phyloP scores from a whole-genome alignment of 2,888 invertebrate species.

The Smittia aterrima region DNA sequence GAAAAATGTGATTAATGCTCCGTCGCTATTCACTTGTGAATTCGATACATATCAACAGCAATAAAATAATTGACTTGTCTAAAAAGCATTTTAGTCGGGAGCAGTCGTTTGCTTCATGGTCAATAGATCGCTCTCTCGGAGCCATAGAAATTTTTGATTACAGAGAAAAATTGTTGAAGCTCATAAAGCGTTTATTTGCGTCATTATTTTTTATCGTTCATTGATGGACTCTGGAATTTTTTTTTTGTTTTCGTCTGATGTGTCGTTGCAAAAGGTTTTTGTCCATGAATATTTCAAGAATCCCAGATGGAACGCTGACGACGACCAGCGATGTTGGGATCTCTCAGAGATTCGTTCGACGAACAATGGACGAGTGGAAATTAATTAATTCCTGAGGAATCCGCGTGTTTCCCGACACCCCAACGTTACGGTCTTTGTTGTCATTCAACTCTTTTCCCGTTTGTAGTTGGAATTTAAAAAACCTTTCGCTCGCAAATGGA shows the following conservation, averaged over 20 bases:
- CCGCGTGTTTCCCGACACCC: neutral
- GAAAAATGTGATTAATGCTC: constrained; percentile 30
- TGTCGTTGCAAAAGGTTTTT: constrained; percentile 9
- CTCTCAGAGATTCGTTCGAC: neutral
- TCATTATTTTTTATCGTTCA: constrained; percentile 29
- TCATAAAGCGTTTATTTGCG: constrained; percentile 25
- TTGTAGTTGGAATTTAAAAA: neutral
- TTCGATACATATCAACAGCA: constrained; percentile 26
- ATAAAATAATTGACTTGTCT: constrained; percentile 40
- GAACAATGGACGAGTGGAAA: neutral
- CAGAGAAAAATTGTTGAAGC: neutral
- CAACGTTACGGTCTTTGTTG: neutral
- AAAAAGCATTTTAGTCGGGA: neutral
- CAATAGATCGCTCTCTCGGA: neutral
- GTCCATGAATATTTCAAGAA: neutral
- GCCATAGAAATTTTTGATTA: neutral
- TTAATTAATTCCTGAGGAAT: constrained; percentile 25
- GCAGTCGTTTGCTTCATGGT: neutral
- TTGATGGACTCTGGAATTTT: constrained; percentile 16
- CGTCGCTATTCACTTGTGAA: constrained; percentile 14
- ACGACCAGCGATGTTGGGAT: neutral
- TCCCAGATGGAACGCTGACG: neutral
- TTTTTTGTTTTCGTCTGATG: neutral
- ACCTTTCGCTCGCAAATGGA: neutral
- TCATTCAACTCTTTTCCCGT: neutral